Percentiles rank a stretch among this genome's conserved stretches.
These are phyloP conservation scores for Helicoverpa armigera DNA, from an alignment of 1,140 invertebrate species.

Conservation along the genomic window DNA sequence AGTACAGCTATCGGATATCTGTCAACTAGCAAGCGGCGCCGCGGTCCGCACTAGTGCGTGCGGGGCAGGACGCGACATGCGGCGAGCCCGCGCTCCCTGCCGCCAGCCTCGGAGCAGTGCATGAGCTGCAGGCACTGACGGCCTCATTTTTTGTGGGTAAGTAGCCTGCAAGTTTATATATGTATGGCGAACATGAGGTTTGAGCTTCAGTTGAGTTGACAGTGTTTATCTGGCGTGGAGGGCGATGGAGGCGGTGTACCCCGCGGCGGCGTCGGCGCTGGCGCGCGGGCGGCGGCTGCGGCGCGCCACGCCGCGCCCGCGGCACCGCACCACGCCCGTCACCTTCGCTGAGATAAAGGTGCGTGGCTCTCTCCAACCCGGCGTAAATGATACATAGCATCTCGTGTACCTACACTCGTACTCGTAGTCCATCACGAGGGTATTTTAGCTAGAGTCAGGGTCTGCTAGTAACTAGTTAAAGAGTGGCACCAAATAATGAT, in stretches of 20 bases:
- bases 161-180: not conserved
- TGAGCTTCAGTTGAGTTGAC: not conserved
- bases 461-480: too few species aligned
- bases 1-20: too few species aligned
- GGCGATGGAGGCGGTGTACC: conserved; percentile 90
- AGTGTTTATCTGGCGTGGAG: not conserved
- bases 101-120: not conserved
- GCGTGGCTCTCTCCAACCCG: conserved; percentile 14
- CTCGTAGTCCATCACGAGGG: too few species aligned
- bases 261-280: conserved; percentile 89
- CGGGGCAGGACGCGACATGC: not conserved
- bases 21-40: too few species aligned
- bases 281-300: conserved; percentile 88
- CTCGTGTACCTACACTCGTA: too few species aligned
- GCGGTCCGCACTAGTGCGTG: not conserved
- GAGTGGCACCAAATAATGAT: too few species aligned
- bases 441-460: too few species aligned
- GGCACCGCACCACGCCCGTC: conserved; percentile 91
- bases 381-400: too few species aligned
- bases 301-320: conserved; percentile 79
- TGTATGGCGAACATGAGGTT: not conserved
- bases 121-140: too few species aligned
- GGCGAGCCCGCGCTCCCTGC: not conserved
- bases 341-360: conserved; percentile 93
- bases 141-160: not conserved